Base-by-base conservation (phyloP, 2,797 vertebrate genomes). In the Vireo griseus region DNA sequence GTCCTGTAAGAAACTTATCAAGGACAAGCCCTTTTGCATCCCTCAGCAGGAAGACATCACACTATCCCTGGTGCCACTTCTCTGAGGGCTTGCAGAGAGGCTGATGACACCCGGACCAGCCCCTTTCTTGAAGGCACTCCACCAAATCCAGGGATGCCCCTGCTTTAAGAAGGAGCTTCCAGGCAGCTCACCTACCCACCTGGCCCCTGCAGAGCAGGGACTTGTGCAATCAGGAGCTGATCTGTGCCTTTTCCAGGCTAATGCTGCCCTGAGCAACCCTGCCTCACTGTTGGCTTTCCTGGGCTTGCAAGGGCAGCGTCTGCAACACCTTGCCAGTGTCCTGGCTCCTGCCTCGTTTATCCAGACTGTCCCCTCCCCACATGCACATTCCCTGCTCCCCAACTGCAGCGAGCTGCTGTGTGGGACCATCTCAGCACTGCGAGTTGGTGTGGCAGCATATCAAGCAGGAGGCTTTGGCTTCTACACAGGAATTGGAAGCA, bases 401-500 rank as follows among this genome's bases (percentile, higher is more conserved):
- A 1, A 76, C 74, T 10, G 8, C 37, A 14, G 68, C 0, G 37
- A 94, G 90, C 76, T 91, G 91, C 96, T 82, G 76, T 63, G 79
- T 86, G 91, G 95, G 91, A 92, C 91, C 91, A 65, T 86, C 85
- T 86, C 29, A 91, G 71, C 3, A 1, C 87, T 54, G 82, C 0
- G 16, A 88, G 95, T 40, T 88, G 91, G 87, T 97, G 91, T 82
- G 94, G 95, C 95, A 97, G 95, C 92, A 92, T 96, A 96, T 81
- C 95, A 97, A 96, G 94, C 96, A 97, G 96, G 95, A 97, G 95
- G 95, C 91, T 96, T 97, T 97, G 96, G 96, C 96, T 96, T 96
- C 88, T 37, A 54, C 95, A 96, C 94, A 96, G 86, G 77, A 94
- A 92, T 94, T 92, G 96, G 91, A 97, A 90, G 92, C 95, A 97